Base-by-base conservation (phyloP, 2,888 invertebrate species). In the Hesperia comma region DNA sequence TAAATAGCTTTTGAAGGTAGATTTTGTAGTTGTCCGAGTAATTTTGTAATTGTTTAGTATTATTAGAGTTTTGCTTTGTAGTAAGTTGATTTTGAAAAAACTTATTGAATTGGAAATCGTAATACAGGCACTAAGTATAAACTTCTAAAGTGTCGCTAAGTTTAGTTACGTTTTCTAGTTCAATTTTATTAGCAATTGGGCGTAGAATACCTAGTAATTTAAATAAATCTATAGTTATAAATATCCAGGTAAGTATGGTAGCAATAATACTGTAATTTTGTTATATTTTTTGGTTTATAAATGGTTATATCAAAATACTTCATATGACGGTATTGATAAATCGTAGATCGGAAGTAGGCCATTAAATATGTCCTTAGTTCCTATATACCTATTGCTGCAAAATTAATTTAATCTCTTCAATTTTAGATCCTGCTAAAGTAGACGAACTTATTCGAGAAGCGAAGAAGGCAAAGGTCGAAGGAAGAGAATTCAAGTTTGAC, bases 381-480 rank as follows among this genome's bases (percentile, higher is more conserved):
- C n/a, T n/a, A 12, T 8, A 41, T 6, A n/a, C 1, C 3, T n/a
- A 19, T 19, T 19, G n/a, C 8, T 57, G n/a, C 8, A 7, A 26
- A 32, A 15, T n/a, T 57, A 26, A 58, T 19, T 10, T 0, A 26
- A 26, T 54, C 60, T 37, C 61, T 15, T 40, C 1, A 14, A 43
- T 72, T 86, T 81, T 67, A 92, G 92, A 89, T 71, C 81, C 86
- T 19, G 78, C 85, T 0, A 88, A 90, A 80, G 81, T 92, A 1
- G 92, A 92, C 57, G 88, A 90, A 76, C 78, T 92, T 2, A 90
- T 92, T 15, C 80, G 84, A 26, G 90, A 91, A 71, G 92, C 91
- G 1, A 92, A 91, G 73, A 87, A 87, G 72, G 88, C 90, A 0
- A 86, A 76, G 73, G 84, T 85, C 1, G 91, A 90, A 70, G 92